A percentile compares a stretch with the other conserved stretches of the same genome.
Evolutionary conservation across 2,888 invertebrate genomes (phyloP).

Genomic region (Argyresthia albistria): DNA sequence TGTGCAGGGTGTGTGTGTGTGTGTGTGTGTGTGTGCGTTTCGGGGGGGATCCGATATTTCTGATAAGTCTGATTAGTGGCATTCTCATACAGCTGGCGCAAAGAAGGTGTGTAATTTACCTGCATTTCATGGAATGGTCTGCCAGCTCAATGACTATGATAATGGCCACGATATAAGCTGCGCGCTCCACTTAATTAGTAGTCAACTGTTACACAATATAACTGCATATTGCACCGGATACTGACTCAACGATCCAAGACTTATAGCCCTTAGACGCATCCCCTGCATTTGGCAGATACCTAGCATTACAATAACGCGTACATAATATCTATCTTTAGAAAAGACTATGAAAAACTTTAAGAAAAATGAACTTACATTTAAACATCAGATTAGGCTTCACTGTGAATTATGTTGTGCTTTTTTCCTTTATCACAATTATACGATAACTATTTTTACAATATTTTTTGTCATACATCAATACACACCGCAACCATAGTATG

Average conservation of each 20-base stretch:
- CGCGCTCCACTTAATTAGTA: neutral
- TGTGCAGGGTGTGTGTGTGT: too few species aligned
- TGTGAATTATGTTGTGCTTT: conserved; percentile 65
- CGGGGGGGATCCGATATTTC: too few species aligned
- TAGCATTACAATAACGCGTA: conserved; percentile 33
- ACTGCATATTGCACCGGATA: conserved; percentile 49
- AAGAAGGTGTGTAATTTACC: too few species aligned
- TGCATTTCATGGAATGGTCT: too few species aligned
- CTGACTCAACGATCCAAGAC: conserved; percentile 38
- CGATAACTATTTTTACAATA: conserved; percentile 49
- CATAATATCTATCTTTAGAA: conserved; percentile 43
- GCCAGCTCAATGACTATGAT: too few species aligned
- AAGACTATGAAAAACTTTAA: conserved; percentile 41
- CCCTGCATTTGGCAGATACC: conserved; percentile 34
- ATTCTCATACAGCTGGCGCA: too few species aligned
- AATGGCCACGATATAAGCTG: neutral
- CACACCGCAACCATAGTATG: conserved; percentile 4
- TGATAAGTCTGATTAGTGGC: too few species aligned
- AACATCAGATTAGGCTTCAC: conserved; percentile 61
- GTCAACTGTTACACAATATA: neutral
- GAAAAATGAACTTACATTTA: conserved; percentile 46
- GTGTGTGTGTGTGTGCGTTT: too few species aligned
- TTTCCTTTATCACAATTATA: conserved; percentile 64
- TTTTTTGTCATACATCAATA: conserved; percentile 50
- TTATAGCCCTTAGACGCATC: conserved; percentile 18